Evolutionary conservation across 1,140 invertebrate genomes (phyloP), one percentile per base, ranked within the genome.

Genomic region (Bicyclus anynana): DNA sequence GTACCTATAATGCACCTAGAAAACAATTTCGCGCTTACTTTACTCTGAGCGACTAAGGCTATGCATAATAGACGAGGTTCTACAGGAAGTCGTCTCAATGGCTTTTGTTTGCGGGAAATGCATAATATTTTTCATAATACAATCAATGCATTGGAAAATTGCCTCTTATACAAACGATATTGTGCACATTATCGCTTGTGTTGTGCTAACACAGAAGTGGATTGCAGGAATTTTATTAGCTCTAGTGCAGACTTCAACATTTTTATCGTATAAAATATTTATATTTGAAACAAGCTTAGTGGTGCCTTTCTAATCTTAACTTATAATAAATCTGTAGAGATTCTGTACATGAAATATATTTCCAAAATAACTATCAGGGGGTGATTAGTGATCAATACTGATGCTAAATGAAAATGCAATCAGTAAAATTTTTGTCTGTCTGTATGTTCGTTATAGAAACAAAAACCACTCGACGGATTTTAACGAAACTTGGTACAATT

Each of bases 11-110:
- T n/a, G n/a, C n/a, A n/a, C n/a, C n/a, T 70, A 62, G 69, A 73
- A 78, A 74, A 72, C 76, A 78, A 82, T 86, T 81, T 87, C 72
- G 67, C 76, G 75, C 71, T 74, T 74, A 79, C 76, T 80, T 83
- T 84, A 77, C 74, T 56, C 71, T 67, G 77, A 77, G 65, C 74
- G 67, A 65, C 68, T 67, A 13, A 65, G 72, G 69, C 76, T 77
- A 75, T 75, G 67, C 68, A 69, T 77, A 75, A 73, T 71, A 76
- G 70, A 76, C 72, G 76, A 77, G 74, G 63, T 63, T 72, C 70
- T 70, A 72, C 62, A 74, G 71, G 62, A 77, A 78, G 69, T 76
- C 65, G 55, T 72, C 67, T 62, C 74, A 77, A 81, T 55, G 59
- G 72, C 77, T 78, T 80, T 78, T 78, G 78, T 78, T 81, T 71